Conservation (phyloP, 2,888 invertebrate species). For the Epinotia nisella region DNA sequence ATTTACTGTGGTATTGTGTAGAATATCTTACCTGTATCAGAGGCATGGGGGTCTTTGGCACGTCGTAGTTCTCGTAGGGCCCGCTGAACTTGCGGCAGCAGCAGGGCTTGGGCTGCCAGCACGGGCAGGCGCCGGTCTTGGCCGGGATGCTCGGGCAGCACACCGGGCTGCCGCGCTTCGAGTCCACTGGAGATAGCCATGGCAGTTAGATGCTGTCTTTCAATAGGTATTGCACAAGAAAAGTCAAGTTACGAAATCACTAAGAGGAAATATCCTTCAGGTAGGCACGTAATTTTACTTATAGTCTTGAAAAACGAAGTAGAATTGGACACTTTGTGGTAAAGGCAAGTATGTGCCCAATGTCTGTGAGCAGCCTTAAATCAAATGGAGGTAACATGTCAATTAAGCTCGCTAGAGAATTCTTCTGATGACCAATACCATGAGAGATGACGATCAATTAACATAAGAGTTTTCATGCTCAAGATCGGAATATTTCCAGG, state of each 20-base stretch:
- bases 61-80: constrained; percentile 92
- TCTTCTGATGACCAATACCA: too few species aligned
- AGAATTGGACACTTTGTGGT: too few species aligned
- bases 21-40: constrained; percentile 72
- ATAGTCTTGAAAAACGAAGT: too few species aligned
- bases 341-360: too few species aligned
- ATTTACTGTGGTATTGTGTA: too few species aligned
- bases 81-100: constrained; percentile 79
- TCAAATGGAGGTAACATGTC: too few species aligned
- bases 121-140: constrained; percentile 75
- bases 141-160: constrained; percentile 86
- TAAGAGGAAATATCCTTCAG: not conserved
- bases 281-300: not conserved
- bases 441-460: too few species aligned
- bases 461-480: too few species aligned
- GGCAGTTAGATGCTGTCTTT: not conserved
- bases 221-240: not conserved
- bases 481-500: too few species aligned
- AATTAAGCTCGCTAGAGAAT: too few species aligned
- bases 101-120: constrained; percentile 74
- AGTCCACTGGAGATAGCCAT: constrained; percentile 61
- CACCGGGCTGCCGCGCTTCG: constrained; percentile 73
- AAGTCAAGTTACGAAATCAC: not conserved
- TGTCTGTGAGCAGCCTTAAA: too few species aligned
- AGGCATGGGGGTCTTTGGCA: constrained; percentile 88